Evolutionary conservation across 2,797 vertebrate species (phyloP), one percentile per base, ranked within the genome.

Genomic region (Parambassis ranga): DNA sequence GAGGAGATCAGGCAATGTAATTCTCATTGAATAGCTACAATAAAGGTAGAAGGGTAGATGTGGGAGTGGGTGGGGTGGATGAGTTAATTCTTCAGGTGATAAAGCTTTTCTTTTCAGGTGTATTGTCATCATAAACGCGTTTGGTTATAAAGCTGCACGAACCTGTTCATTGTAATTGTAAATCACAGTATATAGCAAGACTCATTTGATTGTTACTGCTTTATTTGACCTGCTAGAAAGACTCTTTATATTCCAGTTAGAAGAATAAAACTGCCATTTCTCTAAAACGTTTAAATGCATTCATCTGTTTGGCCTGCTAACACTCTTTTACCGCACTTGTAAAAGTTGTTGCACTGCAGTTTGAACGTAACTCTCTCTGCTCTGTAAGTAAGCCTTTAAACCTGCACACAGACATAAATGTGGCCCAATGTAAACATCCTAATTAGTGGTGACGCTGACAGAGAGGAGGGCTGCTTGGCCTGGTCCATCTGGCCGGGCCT

Each of bases 361-460:
- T 51, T 73, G 20, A 33, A 14, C 47, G 10, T 35, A 64, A 50
- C 72, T 68, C 18, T 79, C 46, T 44, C 44, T 8, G 10, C 51
- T 80, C 47, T 44, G 81, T 81, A 67, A 63, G 35, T 37, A 76
- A 56, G 38, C 55, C 56, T 66, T 69, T 60, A 76, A 61, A 83
- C 57, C 5, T 36, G 11, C 73, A 57, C 63, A 26, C 53, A 60
- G 60, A 52, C 78, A 57, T 63, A n/a, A n/a, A 62, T 49, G 39
- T 15, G 19, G 58, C 60, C 62, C 58, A 67, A 79, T 62, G 62
- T 75, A 82, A 82, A 81, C 74, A 74, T 47, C 60, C 68, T 82
- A 83, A 88, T 90, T 87, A 83, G 77, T 8, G 27, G 11, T 31
- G 70, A 47, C 66, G 74, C 44, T 77, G 77, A 83, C 59, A 48